phyloP scores from a whole-genome alignment of 2,113 vertebrate species.

The Neolamprologus falcicula region DNA sequence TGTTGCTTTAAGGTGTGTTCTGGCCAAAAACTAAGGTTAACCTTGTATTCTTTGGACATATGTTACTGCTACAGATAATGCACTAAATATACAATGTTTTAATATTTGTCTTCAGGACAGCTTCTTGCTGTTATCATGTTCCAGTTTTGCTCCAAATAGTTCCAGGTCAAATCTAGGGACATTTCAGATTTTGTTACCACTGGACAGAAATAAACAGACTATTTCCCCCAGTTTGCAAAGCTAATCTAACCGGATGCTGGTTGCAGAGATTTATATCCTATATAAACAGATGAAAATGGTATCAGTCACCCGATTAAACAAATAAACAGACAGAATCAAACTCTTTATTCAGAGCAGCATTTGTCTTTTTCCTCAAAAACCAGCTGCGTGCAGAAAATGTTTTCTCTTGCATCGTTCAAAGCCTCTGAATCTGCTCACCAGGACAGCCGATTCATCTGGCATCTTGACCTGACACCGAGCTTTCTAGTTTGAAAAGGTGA shows the following conservation, averaged over 20 bases:
- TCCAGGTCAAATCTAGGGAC: not conserved
- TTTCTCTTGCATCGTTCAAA: not conserved
- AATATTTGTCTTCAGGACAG: not conserved
- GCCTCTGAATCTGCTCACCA: not conserved
- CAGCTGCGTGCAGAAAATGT: not conserved
- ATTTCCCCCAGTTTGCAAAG: not conserved
- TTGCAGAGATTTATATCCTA: not conserved
- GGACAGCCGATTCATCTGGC: not conserved
- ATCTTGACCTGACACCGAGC: accelerated
- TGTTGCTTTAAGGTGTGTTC: not conserved
- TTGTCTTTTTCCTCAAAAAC: not conserved
- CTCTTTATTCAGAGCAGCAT: not conserved
- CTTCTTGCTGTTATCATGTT: not conserved
- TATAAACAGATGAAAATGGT: not conserved
- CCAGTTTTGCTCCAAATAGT: not conserved
- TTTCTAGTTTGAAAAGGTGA: not conserved
- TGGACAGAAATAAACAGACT: not conserved
- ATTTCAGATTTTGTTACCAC: accelerated
- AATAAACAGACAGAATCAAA: not conserved
- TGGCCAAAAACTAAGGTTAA: not conserved
- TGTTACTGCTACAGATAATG: not conserved
- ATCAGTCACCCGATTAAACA: not conserved
- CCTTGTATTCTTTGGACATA: accelerated
- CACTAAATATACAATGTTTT: not conserved
- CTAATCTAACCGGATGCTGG: not conserved